Evolutionary conservation across 2,797 vertebrate species (phyloP), one percentile per base, ranked within the genome.

Genomic region (Eospalax fontanierii): DNA sequence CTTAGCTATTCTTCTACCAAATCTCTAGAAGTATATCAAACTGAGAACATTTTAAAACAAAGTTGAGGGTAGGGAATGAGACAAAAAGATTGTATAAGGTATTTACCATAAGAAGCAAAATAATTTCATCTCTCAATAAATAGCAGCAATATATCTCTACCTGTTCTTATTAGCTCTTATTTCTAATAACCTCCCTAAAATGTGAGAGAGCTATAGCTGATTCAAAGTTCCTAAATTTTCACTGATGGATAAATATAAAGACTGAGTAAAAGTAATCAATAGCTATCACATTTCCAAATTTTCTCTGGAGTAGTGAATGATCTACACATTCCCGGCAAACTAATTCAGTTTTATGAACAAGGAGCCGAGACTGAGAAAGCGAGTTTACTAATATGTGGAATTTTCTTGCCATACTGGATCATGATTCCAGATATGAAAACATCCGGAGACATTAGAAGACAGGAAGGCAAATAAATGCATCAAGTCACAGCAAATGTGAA

Each of bases 401-500:
- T 90, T 78, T 88, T 75, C 63, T 93, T 90, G 57, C 46, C 28
- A 6, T 71, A 21, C 33, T 76, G 79, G 57, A 76, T 59, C 68
- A 26, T 57, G 4, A 79, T 86, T 74, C 57, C 35, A 95, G 71
- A 78, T 73, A 90, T 2, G 2, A 26, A 84, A 57, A 57, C 14
- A 89, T 94, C 28, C 46, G 76, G 24, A 91, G 65, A 54, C 46
- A 75, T 33, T 75, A 10, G 3, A 63, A 21, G 50, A 30, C 12
- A 74, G 50, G 14, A 94, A 94, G 21, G 2, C 68, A 84, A 94
- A 90, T 33, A 95, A 5, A 86, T 65, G 8, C 86, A 95, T 87
- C 35, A 95, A 87, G 93, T 82, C 75, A 66, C 91, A 95, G 46
- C n/a, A 89, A 97, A 90, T 6, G 3, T 18, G 43, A 0, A 28